Conservation (phyloP, 53 echinoderm and acorn worm genomes). For the Echinometra lucunter region DNA sequence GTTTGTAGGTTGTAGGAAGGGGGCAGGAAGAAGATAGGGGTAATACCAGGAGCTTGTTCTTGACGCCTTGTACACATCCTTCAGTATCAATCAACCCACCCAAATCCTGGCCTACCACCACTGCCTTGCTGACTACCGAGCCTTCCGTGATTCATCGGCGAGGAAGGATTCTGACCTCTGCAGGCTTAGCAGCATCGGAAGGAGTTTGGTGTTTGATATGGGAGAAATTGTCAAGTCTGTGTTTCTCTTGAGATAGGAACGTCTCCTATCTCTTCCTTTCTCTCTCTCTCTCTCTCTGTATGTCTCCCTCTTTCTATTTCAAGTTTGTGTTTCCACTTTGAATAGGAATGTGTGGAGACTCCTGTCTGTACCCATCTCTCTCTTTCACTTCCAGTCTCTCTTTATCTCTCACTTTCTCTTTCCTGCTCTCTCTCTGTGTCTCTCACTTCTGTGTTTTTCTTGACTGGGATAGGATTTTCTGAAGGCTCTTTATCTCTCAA, state of each 20-base stretch:
- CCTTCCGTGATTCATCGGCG: slow-evolving; percentile 33
- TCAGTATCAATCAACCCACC: slow-evolving; percentile 25
- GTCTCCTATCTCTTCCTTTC: neutral
- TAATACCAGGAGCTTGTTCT: slow-evolving; percentile 29
- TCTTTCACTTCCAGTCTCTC: neutral
- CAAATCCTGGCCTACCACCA: slow-evolving; percentile 1
- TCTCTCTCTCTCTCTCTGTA: neutral
- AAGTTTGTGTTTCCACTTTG: neutral
- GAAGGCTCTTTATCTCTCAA: too few species aligned
- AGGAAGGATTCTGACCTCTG: slow-evolving; percentile 34
- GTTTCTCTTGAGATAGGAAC: slow-evolving; percentile 13
- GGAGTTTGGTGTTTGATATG: slow-evolving; percentile 56
- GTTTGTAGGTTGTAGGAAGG: neutral
- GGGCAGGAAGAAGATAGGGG: slow-evolving; percentile 48
- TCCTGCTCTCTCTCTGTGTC: too few species aligned
- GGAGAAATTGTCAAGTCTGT: slow-evolving; percentile 40
- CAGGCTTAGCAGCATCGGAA: slow-evolving; percentile 11
- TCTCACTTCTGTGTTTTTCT: too few species aligned
- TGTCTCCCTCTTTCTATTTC: neutral
- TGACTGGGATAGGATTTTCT: too few species aligned
- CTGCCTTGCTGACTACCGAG: neutral
- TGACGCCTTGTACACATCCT: slow-evolving; percentile 9
- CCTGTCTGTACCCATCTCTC: neutral
- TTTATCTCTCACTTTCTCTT: neutral
- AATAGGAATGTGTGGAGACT: too few species aligned